These are phyloP conservation scores for Neotoxoptera formosana DNA, from an alignment of 1,140 invertebrate genomes.

Conservation along the genomic window DNA sequence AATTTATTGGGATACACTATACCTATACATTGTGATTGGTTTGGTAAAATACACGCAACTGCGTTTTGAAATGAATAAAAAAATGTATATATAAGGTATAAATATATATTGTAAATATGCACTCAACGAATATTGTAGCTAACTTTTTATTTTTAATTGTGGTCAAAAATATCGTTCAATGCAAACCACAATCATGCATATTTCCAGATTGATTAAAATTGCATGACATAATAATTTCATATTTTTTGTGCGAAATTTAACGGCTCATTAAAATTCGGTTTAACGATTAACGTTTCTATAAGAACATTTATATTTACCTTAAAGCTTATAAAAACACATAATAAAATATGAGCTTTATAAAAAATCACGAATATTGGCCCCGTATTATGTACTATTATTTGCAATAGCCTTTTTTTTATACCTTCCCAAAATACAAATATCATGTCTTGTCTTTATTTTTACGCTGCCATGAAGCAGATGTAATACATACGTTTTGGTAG, in stretches of 20 bases:
- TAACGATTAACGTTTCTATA: background rate
- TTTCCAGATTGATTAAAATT: background rate
- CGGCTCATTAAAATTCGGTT: background rate
- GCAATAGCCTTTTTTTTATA: background rate
- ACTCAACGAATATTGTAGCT: background rate
- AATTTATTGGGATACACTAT: background rate
- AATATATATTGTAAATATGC: background rate
- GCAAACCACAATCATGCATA: background rate
- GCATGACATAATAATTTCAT: background rate
- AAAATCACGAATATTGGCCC: no score
- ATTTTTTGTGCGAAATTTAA: background rate
- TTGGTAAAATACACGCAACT: background rate
- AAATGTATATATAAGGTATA: background rate
- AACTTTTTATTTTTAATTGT: background rate
- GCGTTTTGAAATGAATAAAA: background rate
- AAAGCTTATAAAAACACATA: no score
- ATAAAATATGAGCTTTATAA: no score
- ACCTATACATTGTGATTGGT: background rate
- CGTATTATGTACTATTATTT: background rate
- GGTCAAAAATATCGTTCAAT: background rate
- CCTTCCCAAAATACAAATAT: background rate
- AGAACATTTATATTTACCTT: no score
- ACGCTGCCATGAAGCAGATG: background rate
- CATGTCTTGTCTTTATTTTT: background rate
- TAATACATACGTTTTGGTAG: no score